phyloP scores from a whole-genome alignment of 2,888 invertebrate species.

The Drosophila acutilabella region DNA sequence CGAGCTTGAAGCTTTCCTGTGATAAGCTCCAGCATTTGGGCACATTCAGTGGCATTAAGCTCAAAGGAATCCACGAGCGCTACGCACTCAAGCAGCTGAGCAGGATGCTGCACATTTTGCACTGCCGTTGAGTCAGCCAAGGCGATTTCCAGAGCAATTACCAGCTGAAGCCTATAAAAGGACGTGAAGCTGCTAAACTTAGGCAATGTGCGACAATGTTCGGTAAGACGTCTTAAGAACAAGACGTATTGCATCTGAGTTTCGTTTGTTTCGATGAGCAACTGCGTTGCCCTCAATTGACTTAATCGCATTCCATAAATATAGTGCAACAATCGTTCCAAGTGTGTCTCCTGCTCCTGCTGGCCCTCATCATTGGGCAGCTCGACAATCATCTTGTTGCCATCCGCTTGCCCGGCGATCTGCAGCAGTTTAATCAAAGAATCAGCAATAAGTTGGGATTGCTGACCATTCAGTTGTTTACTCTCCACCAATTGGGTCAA shows the following conservation, averaged over 20 bases:
- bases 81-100: conserved; percentile 69
- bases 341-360: conserved; percentile 47
- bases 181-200: conserved; percentile 67
- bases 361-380: conserved; percentile 26
- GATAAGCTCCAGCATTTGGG: conserved; percentile 76
- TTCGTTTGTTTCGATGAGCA: conserved; percentile 65
- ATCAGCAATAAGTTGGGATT: conserved; percentile 70
- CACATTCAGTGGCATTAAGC: conserved; percentile 74
- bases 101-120: conserved; percentile 12
- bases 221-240: conserved; percentile 75
- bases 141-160: conserved; percentile 77
- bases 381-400: conserved; percentile 3
- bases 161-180: conserved; percentile 81
- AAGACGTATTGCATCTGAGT: conserved; percentile 73
- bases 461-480: conserved; percentile 54
- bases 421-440: conserved; percentile 71
- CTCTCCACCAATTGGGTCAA: conserved; percentile 68
- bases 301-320: conserved; percentile 80
- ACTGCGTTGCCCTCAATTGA: conserved; percentile 69
- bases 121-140: conserved; percentile 22
- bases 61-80: conserved; percentile 77
- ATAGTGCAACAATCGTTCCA: conserved; percentile 78
- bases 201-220: conserved; percentile 65
- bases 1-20: conserved; percentile 81
- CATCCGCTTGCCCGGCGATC: conserved; percentile 57